Evolutionary conservation across 2,113 vertebrate species (phyloP).

Genomic region (Mirza zaza): DNA sequence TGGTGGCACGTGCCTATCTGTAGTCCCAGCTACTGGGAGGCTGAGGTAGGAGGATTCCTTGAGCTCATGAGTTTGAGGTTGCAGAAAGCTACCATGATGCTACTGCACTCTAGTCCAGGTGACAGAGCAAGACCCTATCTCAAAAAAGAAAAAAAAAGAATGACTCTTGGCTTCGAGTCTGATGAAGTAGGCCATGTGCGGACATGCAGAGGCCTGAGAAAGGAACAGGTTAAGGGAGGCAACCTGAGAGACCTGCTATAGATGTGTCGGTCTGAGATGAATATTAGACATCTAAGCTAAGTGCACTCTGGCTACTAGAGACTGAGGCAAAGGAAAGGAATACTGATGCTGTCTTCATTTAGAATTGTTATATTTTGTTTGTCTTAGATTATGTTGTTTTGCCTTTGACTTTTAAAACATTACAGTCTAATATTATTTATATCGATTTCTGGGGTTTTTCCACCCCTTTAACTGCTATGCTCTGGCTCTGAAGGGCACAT

Average conservation of each 20-base stretch:
- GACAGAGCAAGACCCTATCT: too few species aligned
- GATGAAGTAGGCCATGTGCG: not conserved
- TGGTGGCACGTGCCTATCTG: too few species aligned
- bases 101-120: too few species aligned
- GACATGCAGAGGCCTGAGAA: not conserved
- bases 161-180: not conserved
- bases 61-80: not conserved
- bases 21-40: too few species aligned
- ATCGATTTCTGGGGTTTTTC: not conserved
- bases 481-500: not conserved
- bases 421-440: not conserved
- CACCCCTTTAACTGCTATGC: not conserved
- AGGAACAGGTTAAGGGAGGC: not conserved
- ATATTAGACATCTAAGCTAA: not conserved
- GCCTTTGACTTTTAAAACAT: not conserved
- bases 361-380: not conserved
- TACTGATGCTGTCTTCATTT: not conserved
- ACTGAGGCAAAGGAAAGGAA: not conserved
- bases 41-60: too few species aligned
- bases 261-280: not conserved
- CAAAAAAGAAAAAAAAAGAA: too few species aligned
- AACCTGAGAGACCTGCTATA: too few species aligned
- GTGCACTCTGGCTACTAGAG: not conserved
- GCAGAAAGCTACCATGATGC: too few species aligned
- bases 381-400: not conserved